Evolutionary conservation across 1,140 invertebrate genomes (phyloP), one percentile per base, ranked within the genome.

Genomic region (Drosophila willistoni): DNA sequence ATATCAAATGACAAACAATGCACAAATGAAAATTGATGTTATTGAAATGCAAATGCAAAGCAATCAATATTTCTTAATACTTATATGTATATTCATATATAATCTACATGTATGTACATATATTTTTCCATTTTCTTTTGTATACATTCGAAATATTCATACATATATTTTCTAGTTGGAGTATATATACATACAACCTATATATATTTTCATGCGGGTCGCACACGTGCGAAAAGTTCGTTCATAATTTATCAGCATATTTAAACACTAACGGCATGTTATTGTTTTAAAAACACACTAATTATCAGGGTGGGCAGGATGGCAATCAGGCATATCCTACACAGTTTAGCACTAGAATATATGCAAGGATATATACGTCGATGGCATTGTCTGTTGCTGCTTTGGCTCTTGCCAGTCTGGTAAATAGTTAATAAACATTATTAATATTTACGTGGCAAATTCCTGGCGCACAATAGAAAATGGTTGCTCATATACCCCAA

Each of bases 341-440:
- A 22, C 25, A 19, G 44, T 51, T 51, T 51, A 22, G n/a, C 44
- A 25, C 29, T n/a, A 68, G 19, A 12, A 54, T 66, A 25, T 61
- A 19, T 61, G 34, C n/a, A 22, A 13, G 13, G 3, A 33, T 47
- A 12, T 7, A 29, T 47, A 19, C 55, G 33, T 36, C 36, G 44
- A 44, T 68, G 13, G 41, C 34, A 19, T 51, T 51, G 19, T 51
- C 44, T 51, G 44, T 10, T 19, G 17, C 14, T 51, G 17, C 44
- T 12, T 9, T 17, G 14, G 39, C 54, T 47, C 41, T 19, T 66
- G 17, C 44, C 13, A 33, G 2, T 9, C n/a, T 60, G 19, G 19
- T 56, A 73, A 61, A 76, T 68, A 68, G 57, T 70, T 66, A 70
- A 73, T 77, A 73, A 73, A 66, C 66, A 73, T 77, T 77, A 77